Percentiles rank a stretch among this genome's conserved stretches.
These are phyloP conservation scores for Alouatta palliata DNA, from an alignment of 2,113 vertebrate species.

Conservation along the genomic window DNA sequence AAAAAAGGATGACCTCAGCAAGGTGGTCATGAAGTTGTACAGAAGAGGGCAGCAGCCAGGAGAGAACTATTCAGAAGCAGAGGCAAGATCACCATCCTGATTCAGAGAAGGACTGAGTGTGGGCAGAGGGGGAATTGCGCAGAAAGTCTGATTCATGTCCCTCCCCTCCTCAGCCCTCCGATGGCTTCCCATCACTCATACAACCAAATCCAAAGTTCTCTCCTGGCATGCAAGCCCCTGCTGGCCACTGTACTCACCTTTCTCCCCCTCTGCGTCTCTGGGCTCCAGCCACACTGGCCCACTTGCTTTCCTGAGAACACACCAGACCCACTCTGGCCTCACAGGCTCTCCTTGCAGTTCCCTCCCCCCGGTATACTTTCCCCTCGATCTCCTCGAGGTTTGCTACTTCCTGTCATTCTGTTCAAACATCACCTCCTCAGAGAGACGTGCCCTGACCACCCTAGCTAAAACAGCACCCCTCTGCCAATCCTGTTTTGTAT, in stretches of 20 bases:
- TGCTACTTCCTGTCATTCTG: neutral
- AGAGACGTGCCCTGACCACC: neutral
- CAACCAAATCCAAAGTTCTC: neutral
- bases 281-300: neutral
- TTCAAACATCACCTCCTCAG: neutral
- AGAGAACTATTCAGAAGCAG: neutral
- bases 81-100: neutral
- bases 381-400: neutral
- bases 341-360: neutral
- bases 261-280: neutral
- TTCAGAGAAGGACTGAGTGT: neutral
- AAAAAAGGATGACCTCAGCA: neutral
- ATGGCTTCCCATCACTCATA: neutral
- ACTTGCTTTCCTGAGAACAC: neutral
- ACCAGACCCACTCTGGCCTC: neutral
- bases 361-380: neutral
- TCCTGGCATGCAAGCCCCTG: too few relatives aligned
- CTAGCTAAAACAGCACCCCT: neutral
- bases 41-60: neutral
- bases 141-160: neutral
- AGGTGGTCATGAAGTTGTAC: neutral
- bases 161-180: neutral
- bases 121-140: neutral
- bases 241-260: too few relatives aligned
- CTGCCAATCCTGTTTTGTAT: neutral